Evolutionary conservation across 1,140 invertebrate genomes (phyloP).

Genomic region (Dendroctonus ponderosae): DNA sequence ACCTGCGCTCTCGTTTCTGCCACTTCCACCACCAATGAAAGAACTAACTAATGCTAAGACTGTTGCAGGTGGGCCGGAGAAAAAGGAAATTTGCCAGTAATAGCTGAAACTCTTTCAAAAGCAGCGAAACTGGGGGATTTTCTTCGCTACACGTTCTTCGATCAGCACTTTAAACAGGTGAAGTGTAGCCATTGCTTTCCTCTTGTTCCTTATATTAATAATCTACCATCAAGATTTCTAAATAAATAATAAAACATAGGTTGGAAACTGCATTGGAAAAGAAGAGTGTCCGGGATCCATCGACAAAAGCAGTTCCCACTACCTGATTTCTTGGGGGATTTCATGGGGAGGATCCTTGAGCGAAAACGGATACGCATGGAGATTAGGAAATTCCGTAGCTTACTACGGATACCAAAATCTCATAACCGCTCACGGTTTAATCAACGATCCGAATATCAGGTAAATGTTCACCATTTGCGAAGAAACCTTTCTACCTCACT

Average conservation of each 20-base stretch:
- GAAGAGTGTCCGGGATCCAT: constrained; percentile 11
- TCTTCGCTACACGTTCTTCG: constrained; percentile 31
- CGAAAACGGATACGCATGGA: constrained; percentile 21
- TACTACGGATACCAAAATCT: constrained; percentile 31
- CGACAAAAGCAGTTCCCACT: constrained; percentile 27
- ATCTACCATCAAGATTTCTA: background rate
- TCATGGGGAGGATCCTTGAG: constrained; percentile 24
- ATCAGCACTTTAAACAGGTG: constrained; percentile 27
- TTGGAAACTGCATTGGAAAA: constrained; percentile 26
- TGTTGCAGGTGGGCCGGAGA: constrained; percentile 17
- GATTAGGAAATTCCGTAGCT: constrained; percentile 6
- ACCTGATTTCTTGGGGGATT: constrained; percentile 29
- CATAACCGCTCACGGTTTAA: constrained; percentile 19
- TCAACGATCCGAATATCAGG: constrained; percentile 19
- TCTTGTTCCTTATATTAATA: background rate
- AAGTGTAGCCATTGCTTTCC: background rate
- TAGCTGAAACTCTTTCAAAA: constrained; percentile 19
- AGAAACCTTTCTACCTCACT: background rate
- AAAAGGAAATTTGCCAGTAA: constrained; percentile 10
- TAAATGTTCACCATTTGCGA: background rate
- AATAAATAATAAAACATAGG: background rate
- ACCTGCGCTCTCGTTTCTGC: too few relatives aligned
- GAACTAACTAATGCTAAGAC: background rate
- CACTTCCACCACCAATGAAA: too few relatives aligned
- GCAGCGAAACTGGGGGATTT: constrained; percentile 32